Evolutionary conservation across 1,140 invertebrate species (phyloP), one percentile per base, ranked within the genome.

Genomic region (Heliconius hewitsoni): DNA sequence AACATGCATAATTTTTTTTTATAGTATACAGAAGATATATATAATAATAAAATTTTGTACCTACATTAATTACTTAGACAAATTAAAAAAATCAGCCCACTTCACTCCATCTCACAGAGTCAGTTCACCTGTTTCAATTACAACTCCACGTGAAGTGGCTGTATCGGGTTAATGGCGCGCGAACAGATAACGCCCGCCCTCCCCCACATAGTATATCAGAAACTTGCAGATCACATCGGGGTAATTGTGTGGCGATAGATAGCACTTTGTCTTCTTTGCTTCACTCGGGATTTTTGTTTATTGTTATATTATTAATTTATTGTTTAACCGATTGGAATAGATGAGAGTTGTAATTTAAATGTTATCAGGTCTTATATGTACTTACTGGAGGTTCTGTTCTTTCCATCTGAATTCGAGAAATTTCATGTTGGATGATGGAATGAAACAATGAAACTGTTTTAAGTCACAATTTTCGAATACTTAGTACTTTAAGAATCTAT

Each of bases 161-260:
- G 78, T 79, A 79, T 77, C 79, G 75, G 79, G 79, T 74, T 81
- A 81, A 81, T 81, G 79, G 75, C 79, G 79, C 79, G 79, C 46
- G 76, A 79, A 79, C 78, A 71, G 78, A 79, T 79, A 79, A 79
- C 78, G 78, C 78, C 77, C 39, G 57, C 77, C 71, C 72, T n/a
- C 30, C 73, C 78, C 73, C 60, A 42, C 57, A 52, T 81, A 81
- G 34, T 81, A 77, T 77, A 81, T 81, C 79, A 77, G 79, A 79
- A 79, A 79, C 75, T 76, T 77, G 76, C 79, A 81, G 78, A 79
- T 81, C 79, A 50, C 75, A 81, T 81, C 79, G 76, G 79, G 71
- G 75, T 81, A 81, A 81, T 81, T 81, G 75, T 81, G 79, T 71
- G 79, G 79, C 74, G 71, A 81, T 77, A 77, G 79, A 81, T 81